A percentile compares a stretch with the other conserved stretches of the same genome.
Evolutionary conservation across 2,888 invertebrate species (phyloP).

Genomic region (Ophion ellenae): DNA sequence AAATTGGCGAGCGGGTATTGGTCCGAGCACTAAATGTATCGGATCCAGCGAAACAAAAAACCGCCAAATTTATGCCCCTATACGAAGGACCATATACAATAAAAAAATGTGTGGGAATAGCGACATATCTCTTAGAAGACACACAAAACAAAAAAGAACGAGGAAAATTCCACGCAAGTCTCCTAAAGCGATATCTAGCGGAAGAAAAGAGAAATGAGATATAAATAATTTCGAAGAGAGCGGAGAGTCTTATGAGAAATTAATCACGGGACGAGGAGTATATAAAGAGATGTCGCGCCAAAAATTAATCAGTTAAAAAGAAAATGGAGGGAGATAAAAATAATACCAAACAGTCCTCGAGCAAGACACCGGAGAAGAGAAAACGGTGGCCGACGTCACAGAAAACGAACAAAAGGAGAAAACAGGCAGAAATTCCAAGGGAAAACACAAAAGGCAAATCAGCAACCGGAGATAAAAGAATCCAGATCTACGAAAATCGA

Average conservation of each 20-base stretch:
- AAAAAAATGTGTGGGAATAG: neutral
- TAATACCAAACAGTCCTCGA: no score
- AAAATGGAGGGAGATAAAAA: no score
- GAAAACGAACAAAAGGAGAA: neutral
- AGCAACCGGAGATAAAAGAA: neutral
- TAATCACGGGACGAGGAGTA: neutral
- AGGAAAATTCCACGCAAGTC: constrained; percentile 23
- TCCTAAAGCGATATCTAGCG: neutral
- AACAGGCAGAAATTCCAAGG: neutral
- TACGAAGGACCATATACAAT: neutral
- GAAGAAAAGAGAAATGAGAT: neutral
- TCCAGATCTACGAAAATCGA: no score
- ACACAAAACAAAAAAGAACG: neutral
- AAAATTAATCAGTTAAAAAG: no score
- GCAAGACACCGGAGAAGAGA: no score
- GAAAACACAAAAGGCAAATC: neutral
- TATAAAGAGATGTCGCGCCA: no score
- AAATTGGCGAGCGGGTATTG: neutral
- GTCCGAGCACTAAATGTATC: constrained; percentile 6
- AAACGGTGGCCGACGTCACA: neutral
- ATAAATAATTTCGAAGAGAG: neutral
- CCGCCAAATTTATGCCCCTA: neutral
- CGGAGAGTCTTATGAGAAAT: neutral
- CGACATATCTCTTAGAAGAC: constrained; percentile 25
- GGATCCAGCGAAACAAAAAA: neutral